Conservation (phyloP, 2,888 invertebrate genomes). For the Prosapia bicincta region DNA sequence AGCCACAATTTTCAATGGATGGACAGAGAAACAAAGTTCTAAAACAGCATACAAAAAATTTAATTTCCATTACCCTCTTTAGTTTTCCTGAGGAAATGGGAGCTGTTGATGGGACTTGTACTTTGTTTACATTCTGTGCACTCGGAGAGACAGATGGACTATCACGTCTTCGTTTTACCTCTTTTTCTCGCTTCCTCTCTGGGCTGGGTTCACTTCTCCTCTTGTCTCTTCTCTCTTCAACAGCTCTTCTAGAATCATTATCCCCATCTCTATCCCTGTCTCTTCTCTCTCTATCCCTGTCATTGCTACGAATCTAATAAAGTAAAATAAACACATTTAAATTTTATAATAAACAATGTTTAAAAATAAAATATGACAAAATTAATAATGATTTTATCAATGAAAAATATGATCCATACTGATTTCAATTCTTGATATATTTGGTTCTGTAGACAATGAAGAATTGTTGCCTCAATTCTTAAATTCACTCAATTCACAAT, state of each 20-base stretch:
- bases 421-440: no score
- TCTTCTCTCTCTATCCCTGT: slow-evolving; percentile 25
- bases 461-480: no score
- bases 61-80: slow-evolving; percentile 29
- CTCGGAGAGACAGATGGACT: slow-evolving; percentile 31
- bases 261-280: slow-evolving; percentile 18
- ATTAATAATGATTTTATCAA: no score
- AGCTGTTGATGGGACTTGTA: slow-evolving; percentile 16
- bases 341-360: no score
- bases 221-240: slow-evolving; percentile 35
- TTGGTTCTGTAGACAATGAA: no score
- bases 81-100: slow-evolving; percentile 1
- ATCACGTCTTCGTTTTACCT: slow-evolving; percentile 26
- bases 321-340: neutral
- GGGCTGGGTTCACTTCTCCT: slow-evolving; percentile 36
- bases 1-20: no score
- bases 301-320: slow-evolving; percentile 1
- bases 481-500: no score
- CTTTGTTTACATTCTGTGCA: slow-evolving; percentile 7
- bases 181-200: slow-evolving; percentile 37
- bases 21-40: no score
- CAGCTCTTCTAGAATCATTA: neutral
- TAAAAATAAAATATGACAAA: no score
- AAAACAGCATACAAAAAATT: no score
- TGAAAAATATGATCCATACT: no score